Base-by-base conservation (phyloP, 2,888 invertebrate species). In the Hirtodrosophila histrioides region DNA sequence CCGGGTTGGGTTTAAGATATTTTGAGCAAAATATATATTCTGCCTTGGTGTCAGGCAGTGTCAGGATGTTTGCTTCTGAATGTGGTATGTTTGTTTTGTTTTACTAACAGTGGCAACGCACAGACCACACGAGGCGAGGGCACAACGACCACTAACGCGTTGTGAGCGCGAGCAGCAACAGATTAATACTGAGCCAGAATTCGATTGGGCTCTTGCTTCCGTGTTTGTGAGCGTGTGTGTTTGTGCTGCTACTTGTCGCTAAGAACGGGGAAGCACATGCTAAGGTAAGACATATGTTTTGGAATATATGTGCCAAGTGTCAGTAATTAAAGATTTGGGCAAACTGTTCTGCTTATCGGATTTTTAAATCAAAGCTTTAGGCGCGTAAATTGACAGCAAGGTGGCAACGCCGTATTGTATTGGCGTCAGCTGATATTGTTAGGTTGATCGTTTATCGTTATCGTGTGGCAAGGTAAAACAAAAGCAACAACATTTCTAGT, bases 101-200 rank as follows among this genome's bases (percentile, higher is more conserved):
- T 43, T 58, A 33, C 61, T 58, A 51, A 45, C 8, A 61, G 62
- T 43, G 45, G 36, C 49, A 37, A 56, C 54, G n/a, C 55, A 48
- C 46, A 46, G 45, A 29, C 51, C 27, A 57, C 8, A 31, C 24
- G n/a, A 35, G 23, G 17, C 17, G 17, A 17, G 17, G 17, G n/a
- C 43, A 49, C 37, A 45, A 45, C 36, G 23, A 57, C 36, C 39
- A 58, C 55, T 39, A 33, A 43, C 24, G 55, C 37, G 51, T 23
- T 31, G 43, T 50, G 58, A 67, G 64, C 75, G 51, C 70, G 37
- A 68, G 33, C 75, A 73, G 51, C 48, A 12, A 37, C 63, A 75
- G 69, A 58, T 66, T 74, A 85, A 79, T 82, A 84, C 82, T 83
- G 70, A 82, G 33, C 36, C 41, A 36, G 35, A 71, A 48, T 35